These are phyloP conservation scores for Pelecanoides urinatrix DNA, from an alignment of 2,113 vertebrate species.

Conservation along the genomic window DNA sequence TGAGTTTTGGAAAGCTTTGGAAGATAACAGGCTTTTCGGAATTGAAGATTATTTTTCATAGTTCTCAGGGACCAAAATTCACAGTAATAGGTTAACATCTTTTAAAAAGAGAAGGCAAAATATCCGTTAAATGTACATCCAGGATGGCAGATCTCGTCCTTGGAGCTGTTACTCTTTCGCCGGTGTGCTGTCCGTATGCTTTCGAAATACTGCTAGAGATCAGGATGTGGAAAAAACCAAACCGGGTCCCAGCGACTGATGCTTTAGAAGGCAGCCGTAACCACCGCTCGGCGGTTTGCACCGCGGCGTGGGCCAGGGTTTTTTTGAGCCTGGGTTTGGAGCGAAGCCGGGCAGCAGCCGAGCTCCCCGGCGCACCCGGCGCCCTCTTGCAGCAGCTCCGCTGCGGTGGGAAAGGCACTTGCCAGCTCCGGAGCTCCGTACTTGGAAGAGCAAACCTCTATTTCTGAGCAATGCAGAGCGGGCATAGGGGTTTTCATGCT, in stretches of 20 bases:
- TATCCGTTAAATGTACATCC: neutral
- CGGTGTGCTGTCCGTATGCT: neutral
- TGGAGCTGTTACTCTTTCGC: neutral
- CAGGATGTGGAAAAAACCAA: neutral
- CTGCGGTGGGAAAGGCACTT: neutral
- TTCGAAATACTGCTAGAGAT: neutral
- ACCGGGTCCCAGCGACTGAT: fast-evolving
- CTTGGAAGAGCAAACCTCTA: too few relatives aligned
- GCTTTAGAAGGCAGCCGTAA: neutral
- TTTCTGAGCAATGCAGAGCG: neutral
- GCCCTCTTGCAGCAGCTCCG: neutral
- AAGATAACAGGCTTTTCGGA: fast-evolving
- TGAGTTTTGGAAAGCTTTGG: neutral
- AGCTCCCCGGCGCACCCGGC: neutral
- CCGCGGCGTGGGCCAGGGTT: neutral
- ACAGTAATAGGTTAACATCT: neutral
- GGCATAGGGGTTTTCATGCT: fast-evolving
- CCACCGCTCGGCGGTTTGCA: fast-evolving
- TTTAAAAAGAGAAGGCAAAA: neutral
- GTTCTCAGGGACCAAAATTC: neutral
- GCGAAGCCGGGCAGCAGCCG: neutral
- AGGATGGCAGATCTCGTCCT: too few relatives aligned
- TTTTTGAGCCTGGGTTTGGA: neutral
- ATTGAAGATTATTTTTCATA: neutral
- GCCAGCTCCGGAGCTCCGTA: fast-evolving